phyloP scores from a whole-genome alignment of 2,113 vertebrate genomes.

The Alethe castanea region DNA sequence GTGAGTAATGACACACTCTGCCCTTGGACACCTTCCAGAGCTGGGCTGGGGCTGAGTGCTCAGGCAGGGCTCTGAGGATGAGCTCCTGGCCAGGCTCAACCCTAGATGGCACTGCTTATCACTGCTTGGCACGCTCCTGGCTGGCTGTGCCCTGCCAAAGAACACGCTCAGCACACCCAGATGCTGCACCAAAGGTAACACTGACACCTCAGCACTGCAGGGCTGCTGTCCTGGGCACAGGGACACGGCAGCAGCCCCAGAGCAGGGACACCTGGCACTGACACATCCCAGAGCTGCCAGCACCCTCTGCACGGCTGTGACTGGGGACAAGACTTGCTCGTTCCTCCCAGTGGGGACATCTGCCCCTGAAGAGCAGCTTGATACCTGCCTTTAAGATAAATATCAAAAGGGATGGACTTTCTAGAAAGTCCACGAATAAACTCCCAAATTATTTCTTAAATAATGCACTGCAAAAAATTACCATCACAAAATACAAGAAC shows the following conservation, averaged over 20 bases:
- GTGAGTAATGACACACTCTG: not conserved
- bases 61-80: not conserved
- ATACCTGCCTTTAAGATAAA: accelerated
- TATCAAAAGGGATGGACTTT: not conserved
- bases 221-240: not conserved
- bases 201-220: not conserved
- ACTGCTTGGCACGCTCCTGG: not conserved
- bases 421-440: not conserved
- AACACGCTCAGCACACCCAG: accelerated
- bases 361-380: not conserved
- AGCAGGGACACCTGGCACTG: not conserved
- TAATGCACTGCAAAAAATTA: not conserved
- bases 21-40: not conserved
- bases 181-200: accelerated
- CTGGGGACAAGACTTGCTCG: accelerated
- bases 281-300: not conserved
- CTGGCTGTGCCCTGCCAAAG: not conserved
- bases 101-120: constrained; percentile 65
- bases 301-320: accelerated
- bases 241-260: not conserved
- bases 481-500: not conserved
- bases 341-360: accelerated
- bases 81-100: constrained; percentile 2
- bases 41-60: not conserved
- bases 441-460: not conserved